Percentiles rank a stretch among this genome's conserved stretches.
These are phyloP conservation scores for Fissipunctia ypsillon DNA, from an alignment of 2,888 invertebrate species.

Conservation along the genomic window DNA sequence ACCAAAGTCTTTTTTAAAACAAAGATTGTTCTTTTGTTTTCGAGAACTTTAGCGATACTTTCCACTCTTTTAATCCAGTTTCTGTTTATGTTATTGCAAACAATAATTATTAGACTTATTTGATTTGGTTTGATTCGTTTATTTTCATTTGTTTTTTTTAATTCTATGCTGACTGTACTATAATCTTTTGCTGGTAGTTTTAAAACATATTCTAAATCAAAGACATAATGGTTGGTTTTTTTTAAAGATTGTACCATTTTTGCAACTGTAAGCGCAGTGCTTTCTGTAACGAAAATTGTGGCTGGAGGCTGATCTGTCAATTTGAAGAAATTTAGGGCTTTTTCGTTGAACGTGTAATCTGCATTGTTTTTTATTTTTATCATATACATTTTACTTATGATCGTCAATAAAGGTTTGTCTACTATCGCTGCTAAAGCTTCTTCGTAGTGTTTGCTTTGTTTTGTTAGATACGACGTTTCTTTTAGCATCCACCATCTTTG, in stretches of 20 bases:
- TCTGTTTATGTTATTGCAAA: conserved; percentile 24
- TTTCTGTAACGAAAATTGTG: conserved; percentile 33
- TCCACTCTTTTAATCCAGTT: conserved; percentile 9
- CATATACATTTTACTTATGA: conserved; percentile 11
- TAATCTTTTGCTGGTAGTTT: conserved; percentile 27
- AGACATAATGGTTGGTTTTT: conserved; percentile 3
- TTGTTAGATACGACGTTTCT: conserved; percentile 38
- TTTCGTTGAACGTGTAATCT: conserved; percentile 21
- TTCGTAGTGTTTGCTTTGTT: conserved; percentile 32
- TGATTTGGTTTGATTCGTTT: neutral
- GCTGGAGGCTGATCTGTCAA: neutral
- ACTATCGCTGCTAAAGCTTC: conserved; percentile 36
- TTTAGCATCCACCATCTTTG: conserved; percentile 60
- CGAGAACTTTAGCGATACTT: conserved; percentile 10
- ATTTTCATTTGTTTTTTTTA: conserved; percentile 11
- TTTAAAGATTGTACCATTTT: conserved; percentile 49
- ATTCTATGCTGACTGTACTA: conserved; percentile 15
- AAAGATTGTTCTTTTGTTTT: conserved; percentile 17
- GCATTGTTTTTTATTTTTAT: conserved; percentile 25
- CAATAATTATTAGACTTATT: conserved; percentile 18
- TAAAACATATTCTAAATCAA: conserved; percentile 45
- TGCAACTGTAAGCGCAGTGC: conserved; percentile 28
- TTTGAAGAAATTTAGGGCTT: neutral
- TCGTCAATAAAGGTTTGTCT: conserved; percentile 30
- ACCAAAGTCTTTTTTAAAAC: conserved; percentile 9